phyloP scores from a whole-genome alignment of 2,888 invertebrate species.

The Catocala fraxini region DNA sequence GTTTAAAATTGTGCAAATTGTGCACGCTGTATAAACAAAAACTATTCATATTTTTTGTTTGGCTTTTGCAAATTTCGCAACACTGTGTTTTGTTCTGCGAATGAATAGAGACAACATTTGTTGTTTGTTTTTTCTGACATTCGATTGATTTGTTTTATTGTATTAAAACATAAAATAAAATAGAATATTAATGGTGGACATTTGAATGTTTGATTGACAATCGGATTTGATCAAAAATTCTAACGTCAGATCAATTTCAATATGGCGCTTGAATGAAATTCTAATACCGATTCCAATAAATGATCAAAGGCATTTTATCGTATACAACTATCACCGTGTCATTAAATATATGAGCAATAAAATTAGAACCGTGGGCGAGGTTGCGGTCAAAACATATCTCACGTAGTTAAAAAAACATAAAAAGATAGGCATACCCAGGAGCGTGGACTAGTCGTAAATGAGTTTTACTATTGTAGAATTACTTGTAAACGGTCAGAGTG shows the following conservation, averaged over 20 bases:
- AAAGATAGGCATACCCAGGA: slow-evolving; percentile 37
- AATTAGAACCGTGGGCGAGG: slow-evolving; percentile 45
- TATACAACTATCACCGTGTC: slow-evolving; percentile 35
- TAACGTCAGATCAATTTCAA: slow-evolving; percentile 40
- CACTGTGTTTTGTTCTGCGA: slow-evolving; percentile 31
- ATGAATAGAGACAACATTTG: slow-evolving; percentile 21
- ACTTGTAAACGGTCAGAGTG: slow-evolving; percentile 20
- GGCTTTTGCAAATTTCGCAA: slow-evolving; percentile 41
- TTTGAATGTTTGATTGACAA: slow-evolving; percentile 32
- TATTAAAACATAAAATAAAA: slow-evolving; percentile 10
- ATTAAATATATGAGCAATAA: slow-evolving; percentile 52
- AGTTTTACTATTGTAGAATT: slow-evolving; percentile 26
- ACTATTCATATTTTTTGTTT: slow-evolving; percentile 45
- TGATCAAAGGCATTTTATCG: slow-evolving; percentile 46
- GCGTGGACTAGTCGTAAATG: slow-evolving; percentile 36
- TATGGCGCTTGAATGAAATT: slow-evolving; percentile 42
- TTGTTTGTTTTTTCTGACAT: slow-evolving; percentile 14
- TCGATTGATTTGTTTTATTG: slow-evolving; percentile 21
- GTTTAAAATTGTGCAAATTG: slow-evolving; percentile 60
- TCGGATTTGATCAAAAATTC: slow-evolving; percentile 7
- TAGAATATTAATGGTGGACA: slow-evolving; percentile 14
- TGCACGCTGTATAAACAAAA: slow-evolving; percentile 46
- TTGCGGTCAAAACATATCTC: slow-evolving; percentile 48
- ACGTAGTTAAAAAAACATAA: slow-evolving; percentile 51
- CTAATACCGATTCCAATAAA: slow-evolving; percentile 41